phyloP scores from a whole-genome alignment of 2,113 vertebrate genomes.

The Antigone vipio region DNA sequence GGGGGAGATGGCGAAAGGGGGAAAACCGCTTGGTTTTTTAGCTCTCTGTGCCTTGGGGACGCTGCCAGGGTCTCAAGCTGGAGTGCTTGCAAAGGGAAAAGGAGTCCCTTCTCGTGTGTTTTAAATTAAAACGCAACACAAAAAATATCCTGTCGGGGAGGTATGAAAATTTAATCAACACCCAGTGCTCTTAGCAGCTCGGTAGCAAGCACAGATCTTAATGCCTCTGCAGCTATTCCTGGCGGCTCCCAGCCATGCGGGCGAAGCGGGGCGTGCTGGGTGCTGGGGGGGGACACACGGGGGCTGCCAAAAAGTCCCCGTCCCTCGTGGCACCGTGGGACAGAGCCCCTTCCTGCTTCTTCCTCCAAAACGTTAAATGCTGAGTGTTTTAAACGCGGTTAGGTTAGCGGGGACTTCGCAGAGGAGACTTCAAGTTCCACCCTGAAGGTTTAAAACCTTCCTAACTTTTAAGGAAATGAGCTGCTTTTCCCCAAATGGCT shows the following conservation, averaged over 20 bases:
- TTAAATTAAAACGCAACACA: not conserved
- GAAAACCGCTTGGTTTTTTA: not conserved
- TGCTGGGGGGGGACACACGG: not conserved
- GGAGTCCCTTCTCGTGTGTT: not conserved
- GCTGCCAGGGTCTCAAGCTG: not conserved
- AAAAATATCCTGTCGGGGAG: not conserved
- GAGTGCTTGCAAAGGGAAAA: not conserved
- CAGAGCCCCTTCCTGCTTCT: not conserved
- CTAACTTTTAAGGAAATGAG: not conserved
- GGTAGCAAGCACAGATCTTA: not conserved
- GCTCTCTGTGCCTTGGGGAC: not conserved
- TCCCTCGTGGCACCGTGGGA: fast-evolving
- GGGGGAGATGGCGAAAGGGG: not conserved
- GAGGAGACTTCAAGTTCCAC: not conserved
- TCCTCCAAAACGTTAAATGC: fast-evolving
- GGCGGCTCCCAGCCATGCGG: not conserved
- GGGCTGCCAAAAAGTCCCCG: not conserved
- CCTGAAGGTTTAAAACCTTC: not conserved
- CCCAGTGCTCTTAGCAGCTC: slow-evolving; percentile 13
- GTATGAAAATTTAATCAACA: slow-evolving; percentile 70
- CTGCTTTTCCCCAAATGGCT: not conserved
- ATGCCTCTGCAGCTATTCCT: slow-evolving; percentile 54
- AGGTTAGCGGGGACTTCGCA: not conserved
- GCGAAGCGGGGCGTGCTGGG: not conserved
- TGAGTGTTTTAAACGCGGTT: fast-evolving